Evolutionary conservation across 30 jellyfish, hydroid and myxozoan genomes (phyloP).

Genomic region (Sanderia malayensis): DNA sequence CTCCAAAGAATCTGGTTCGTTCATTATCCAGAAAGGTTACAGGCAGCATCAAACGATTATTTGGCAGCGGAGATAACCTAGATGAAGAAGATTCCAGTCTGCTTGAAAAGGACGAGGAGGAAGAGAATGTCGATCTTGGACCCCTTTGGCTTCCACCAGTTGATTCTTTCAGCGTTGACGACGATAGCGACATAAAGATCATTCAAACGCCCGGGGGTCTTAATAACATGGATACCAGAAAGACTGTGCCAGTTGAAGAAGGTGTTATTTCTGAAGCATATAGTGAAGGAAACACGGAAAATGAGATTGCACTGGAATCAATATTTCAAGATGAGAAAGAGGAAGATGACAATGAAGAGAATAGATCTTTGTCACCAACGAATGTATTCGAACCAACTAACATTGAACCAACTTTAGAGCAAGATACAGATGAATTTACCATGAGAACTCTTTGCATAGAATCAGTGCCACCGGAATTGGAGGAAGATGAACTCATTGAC

Average conservation of each 20-base stretch:
- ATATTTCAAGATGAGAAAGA: background rate
- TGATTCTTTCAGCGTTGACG: background rate
- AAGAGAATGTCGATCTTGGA: background rate
- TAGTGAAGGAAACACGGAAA: background rate
- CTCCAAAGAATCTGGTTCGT: background rate
- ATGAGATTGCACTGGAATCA: background rate
- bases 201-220: background rate
- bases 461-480: background rate
- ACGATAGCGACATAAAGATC: background rate
- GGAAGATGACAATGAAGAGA: background rate
- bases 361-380: too few relatives aligned
- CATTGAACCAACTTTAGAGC: background rate
- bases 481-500: background rate
- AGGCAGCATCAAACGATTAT: background rate
- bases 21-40: background rate
- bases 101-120: background rate
- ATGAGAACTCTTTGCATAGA: background rate
- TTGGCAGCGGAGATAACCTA: background rate
- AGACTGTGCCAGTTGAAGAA: background rate
- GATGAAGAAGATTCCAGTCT: background rate
- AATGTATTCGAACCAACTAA: background rate
- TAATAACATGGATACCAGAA: background rate
- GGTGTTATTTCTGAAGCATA: background rate
- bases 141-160: background rate
- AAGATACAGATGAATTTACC: background rate